phyloP scores from a whole-genome alignment of 2,113 vertebrate species.

The Lota lota region DNA sequence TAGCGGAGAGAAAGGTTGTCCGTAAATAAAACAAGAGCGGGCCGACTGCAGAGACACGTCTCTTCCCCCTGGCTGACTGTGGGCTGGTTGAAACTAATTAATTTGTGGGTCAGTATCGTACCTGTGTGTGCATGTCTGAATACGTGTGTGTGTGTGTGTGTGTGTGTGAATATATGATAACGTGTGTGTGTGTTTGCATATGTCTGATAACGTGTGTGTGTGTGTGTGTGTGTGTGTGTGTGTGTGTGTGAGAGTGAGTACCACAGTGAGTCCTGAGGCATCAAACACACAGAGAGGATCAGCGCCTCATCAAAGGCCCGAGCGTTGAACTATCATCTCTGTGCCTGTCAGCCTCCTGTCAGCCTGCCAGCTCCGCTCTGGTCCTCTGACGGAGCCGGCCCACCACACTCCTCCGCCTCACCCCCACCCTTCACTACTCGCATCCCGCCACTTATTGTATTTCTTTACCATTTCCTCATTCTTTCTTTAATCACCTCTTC shows the following conservation, averaged over 20 bases:
- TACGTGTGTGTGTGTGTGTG: constrained; percentile 12
- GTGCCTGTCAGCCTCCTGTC: constrained; percentile 22
- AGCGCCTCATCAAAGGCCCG: constrained; percentile 33
- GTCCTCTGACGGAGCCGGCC: neutral
- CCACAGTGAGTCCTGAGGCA: constrained; percentile 7
- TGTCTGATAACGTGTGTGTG: no score
- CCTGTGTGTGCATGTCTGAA: neutral
- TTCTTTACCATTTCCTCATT: no score
- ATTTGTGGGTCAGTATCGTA: neutral
- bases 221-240: constrained; percentile 14
- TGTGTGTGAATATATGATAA: constrained; percentile 13
- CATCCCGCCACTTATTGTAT: no score
- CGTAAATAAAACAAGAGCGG: no score
- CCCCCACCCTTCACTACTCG: no score
- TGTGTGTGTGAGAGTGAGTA: neutral
- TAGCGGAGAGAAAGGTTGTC: neutral
- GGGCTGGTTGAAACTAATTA: neutral
- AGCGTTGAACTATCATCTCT: constrained; percentile 25
- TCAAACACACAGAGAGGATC: constrained; percentile 22
- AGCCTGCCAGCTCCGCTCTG: constrained; percentile 20
- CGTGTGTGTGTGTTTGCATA: neutral
- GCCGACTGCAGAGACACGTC: no score
- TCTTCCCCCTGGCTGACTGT: neutral
- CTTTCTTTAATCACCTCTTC: no score
- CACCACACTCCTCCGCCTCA: no score